Percentiles rank a stretch among this genome's conserved stretches.
Conservation (phyloP, 2,113 vertebrate genomes). For the Felis catus region DNA sequence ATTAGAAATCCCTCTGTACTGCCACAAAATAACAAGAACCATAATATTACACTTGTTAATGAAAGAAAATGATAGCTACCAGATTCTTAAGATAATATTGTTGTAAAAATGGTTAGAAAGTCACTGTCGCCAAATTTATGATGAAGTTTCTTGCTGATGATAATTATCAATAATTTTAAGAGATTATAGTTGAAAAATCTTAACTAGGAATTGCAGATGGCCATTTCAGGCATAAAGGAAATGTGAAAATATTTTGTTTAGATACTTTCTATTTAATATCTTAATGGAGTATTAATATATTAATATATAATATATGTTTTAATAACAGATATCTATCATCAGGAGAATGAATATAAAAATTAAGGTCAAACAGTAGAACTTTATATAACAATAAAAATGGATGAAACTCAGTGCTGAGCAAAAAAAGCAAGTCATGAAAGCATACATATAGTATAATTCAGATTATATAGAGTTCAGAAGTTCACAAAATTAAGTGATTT, state of each 20-base stretch:
- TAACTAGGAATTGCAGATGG: not conserved
- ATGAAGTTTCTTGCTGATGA: not conserved
- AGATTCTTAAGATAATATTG: conserved; percentile 9
- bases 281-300: not conserved
- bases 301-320: not conserved
- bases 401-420: not conserved
- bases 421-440: not conserved
- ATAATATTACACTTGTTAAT: not conserved
- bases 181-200: conserved; percentile 6
- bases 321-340: not conserved
- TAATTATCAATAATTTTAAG: conserved; percentile 44
- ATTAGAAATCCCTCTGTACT: not conserved
- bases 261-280: conserved; percentile 27
- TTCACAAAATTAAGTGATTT: not conserved
- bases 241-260: conserved; percentile 28
- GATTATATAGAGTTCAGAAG: not conserved
- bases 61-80: not conserved
- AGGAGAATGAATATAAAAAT: conserved; percentile 30
- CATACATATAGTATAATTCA: not conserved
- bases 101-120: not conserved
- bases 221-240: not conserved
- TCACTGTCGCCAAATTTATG: conserved; percentile 7
- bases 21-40: not conserved
- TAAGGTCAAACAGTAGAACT: not conserved
- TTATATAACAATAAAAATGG: not conserved